Base-by-base conservation (phyloP, 2,888 invertebrate genomes). In the Drosophila silvestris region DNA sequence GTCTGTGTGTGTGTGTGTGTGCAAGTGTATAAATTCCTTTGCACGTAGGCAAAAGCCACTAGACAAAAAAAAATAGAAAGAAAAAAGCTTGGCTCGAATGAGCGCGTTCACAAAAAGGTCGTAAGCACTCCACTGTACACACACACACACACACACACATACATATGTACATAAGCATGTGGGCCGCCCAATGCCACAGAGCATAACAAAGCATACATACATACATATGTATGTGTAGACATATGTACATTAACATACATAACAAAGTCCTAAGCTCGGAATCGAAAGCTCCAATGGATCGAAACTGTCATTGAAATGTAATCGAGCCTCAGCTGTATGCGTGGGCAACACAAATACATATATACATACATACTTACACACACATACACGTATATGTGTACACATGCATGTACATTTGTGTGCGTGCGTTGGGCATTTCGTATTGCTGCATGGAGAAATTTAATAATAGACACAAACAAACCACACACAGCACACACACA, bases 11-110 rank as follows among this genome's bases (percentile, higher is more conserved):
- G 37, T 37, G 37, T 39, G n/a, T 39, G 78, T 78, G 78, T 71
- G 77, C 85, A 88, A 88, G 90, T 90, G 88, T 85, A 88, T 68
- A 77, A 85, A 85, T 85, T 90, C 85, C 90, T 85, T 88, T 77
- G 85, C 90, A 84, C 89, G 89, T 85, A 89, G 89, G 87, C 84
- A 83, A 53, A 68, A 62, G 41, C n/a, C 61, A 52, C 41, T 47
- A 76, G 59, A 56, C 28, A 37, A 63, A 47, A 58, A 52, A 47
- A 63, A 14, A 60, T 65, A 59, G 16, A 51, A 60, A 41, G 58
- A 80, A 28, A 74, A 85, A 86, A 84, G 84, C 87, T 86, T 61
- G 74, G 70, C 89, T 89, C 59, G 39, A 79, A 74, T 58, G 58
- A 58, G 57, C 57, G 41, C 30, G 54, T 7, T 58, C 30, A 68